Evolutionary conservation across 2,888 invertebrate genomes (phyloP), one percentile per base, ranked within the genome.

Genomic region (Epirrita christyi): DNA sequence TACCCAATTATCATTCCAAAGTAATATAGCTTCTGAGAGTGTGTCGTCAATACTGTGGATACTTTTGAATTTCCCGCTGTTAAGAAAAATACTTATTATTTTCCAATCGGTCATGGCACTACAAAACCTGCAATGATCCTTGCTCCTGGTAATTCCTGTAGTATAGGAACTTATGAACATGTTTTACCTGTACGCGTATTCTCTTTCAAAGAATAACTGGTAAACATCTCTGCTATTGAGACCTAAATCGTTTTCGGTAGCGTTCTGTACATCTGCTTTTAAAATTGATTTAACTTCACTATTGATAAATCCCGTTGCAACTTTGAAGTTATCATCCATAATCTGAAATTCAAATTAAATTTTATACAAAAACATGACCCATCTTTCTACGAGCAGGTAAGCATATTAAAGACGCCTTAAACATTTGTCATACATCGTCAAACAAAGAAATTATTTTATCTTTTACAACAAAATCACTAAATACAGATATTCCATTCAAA

Each of bases 1-100:
- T 0, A 95, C 94, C 97, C 97, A 98, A 77, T 96, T 95, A 54
- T 93, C 93, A n/a, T 91, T 86, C 96, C 96, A 97, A 40, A 80
- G 73, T 0, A 93, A 60, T 21, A 68, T 52, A 3, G 85, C 92
- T 27, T 73, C 69, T 1, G 70, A 78, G 6, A 80, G 51, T 0
- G 64, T 43, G 6, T 63, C 44, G 53, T 76, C 70, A 1, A 62
- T 52, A 7, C 50, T 55, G 3, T 55, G 50, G 13, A 84, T 76
- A 46, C 70, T 73, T 3, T 72, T 66, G 57, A 84, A 84, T 40
- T 73, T 66, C 2, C 68, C 78, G 28, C 84, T 84, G 66, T n/a
- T 55, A 51, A 56, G 21, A 14, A 38, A 38, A 38, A 21, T 4
- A 4, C 21, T 21, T 21, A 2, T 21, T 21, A n/a, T n/a, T n/a